Conservation (phyloP, 2,888 invertebrate species). For the Cataglyphis cursor region DNA sequence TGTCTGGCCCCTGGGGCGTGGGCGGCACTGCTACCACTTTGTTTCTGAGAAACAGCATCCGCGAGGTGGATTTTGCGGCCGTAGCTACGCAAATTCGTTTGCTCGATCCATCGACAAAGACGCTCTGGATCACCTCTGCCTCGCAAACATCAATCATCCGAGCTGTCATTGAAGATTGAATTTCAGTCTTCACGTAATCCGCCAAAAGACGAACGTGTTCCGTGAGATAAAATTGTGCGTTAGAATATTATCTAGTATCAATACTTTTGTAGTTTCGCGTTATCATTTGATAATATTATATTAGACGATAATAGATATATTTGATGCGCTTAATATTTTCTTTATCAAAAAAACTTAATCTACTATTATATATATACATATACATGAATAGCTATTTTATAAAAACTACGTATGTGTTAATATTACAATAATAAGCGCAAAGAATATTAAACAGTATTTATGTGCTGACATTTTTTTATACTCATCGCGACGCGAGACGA, state of each 20-base stretch:
- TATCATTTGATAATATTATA: background rate
- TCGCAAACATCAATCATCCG: slow-evolving; percentile 45
- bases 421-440: background rate
- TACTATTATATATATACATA: background rate
- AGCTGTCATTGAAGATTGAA: slow-evolving; percentile 52
- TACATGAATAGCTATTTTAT: background rate
- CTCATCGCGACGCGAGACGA: background rate
- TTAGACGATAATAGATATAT: background rate
- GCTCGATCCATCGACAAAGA: slow-evolving; percentile 22
- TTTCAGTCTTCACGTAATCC: slow-evolving; percentile 34
- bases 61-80: slow-evolving; percentile 45
- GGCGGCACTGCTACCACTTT: slow-evolving; percentile 73
- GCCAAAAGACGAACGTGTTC: slow-evolving; percentile 25
- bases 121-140: background rate
- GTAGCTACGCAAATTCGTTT: slow-evolving; percentile 38
- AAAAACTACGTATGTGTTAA: background rate
- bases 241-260: background rate
- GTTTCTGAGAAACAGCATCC: slow-evolving; percentile 71
- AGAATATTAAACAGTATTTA: slow-evolving; percentile 7
- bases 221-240: slow-evolving; percentile 20
- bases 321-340: background rate
- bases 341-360: background rate
- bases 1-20: slow-evolving; percentile 78
- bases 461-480: background rate
- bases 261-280: background rate